Evolutionary conservation across 2,113 vertebrate genomes (phyloP), one percentile per base, ranked within the genome.

Genomic region (Oplegnathus fasciatus): DNA sequence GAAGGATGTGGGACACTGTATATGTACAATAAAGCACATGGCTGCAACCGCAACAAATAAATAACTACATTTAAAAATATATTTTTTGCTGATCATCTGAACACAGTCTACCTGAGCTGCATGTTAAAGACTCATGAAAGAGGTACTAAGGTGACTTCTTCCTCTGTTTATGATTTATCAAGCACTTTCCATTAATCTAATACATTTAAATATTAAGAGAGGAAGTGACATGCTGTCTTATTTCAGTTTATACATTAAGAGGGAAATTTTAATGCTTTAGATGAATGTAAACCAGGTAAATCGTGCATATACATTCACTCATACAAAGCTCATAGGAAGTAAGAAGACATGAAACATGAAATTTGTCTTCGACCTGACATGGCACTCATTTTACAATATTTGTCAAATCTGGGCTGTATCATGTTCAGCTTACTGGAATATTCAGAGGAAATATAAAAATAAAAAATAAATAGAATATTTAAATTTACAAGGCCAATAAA

Each of bases 161-260:
- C 37, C 54, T 72, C 44, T 69, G 32, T 28, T 26, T 20, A 75
- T 1, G 50, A 44, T 44, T 58, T 22, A 11, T 26, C 6, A 18
- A n/a, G 6, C 60, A 42, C 50, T 32, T 40, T 2, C 14, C 10
- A 52, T 72, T 32, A 54, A 44, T 78, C 34, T 40, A 26, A 58
- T 1, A 17, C 1, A 71, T 71, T 8, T 55, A 78, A 74, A 78
- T 68, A 67, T 65, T 37, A 76, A 32, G 46, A 77, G 52, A 73
- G 30, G n/a, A 48, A 13, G n/a, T 65, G 40, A 65, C 17, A n/a
- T 10, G 57, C 14, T 17, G 30, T 26, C 32, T 70, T 24, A 62
- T 66, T 65, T 61, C 52, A 76, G 37, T 37, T 74, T 15, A 30
- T 5, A 42, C 1, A 0, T 9, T 32, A 2, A 57, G 42, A 68